phyloP scores from a whole-genome alignment of 2,888 invertebrate species.

The Sphecodes monilicornis region DNA sequence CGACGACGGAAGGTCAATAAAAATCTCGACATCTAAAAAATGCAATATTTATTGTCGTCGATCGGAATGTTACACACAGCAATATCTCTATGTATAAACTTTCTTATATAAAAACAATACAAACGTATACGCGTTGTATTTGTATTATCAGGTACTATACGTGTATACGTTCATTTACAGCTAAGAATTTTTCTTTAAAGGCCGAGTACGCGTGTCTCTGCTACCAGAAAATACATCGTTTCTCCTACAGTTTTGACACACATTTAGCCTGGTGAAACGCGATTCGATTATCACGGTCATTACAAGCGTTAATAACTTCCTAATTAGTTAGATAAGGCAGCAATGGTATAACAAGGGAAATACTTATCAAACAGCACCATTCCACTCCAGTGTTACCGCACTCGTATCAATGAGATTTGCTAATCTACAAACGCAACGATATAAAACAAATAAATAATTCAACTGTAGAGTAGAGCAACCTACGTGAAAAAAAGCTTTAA shows the following conservation, averaged over 20 bases:
- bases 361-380: constrained; percentile 56
- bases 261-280: constrained; percentile 16
- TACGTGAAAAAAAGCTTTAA: not conserved
- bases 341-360: constrained; percentile 46
- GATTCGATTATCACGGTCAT: constrained; percentile 55
- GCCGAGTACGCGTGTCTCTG: not conserved
- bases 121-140: not conserved
- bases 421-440: not conserved
- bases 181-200: not conserved
- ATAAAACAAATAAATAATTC: not conserved
- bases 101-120: constrained; percentile 7
- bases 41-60: constrained; percentile 35
- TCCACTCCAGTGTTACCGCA: constrained; percentile 26
- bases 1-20: no score
- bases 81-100: not conserved
- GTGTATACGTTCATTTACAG: constrained; percentile 5
- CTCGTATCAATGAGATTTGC: constrained; percentile 19
- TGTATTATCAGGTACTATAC: not conserved
- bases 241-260: constrained; percentile 25
- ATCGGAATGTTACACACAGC: constrained; percentile 3
- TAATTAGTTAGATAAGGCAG: constrained; percentile 65
- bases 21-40: not conserved
- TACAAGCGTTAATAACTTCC: constrained; percentile 54
- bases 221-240: not conserved
- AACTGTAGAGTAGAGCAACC: not conserved